A percentile compares a stretch with the other conserved stretches of the same genome.
phyloP scores from a whole-genome alignment of 2,888 invertebrate species.

The Oithona nana region DNA sequence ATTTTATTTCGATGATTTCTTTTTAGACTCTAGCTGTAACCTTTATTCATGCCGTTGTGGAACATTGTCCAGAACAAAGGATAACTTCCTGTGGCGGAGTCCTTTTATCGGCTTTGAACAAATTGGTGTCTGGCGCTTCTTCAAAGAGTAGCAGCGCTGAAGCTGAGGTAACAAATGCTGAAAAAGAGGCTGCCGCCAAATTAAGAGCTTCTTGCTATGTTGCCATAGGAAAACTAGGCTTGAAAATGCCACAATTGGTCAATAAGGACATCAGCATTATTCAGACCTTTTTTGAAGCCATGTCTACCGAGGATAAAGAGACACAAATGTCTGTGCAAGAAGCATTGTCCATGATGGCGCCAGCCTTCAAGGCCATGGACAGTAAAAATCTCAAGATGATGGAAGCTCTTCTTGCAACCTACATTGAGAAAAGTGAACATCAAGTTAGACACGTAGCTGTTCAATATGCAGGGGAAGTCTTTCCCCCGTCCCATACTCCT shows the following conservation, averaged over 20 bases:
- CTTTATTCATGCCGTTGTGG: slow-evolving; percentile 45
- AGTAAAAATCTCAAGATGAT: slow-evolving; percentile 30
- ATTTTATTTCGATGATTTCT: no score
- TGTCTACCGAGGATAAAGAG: slow-evolving; percentile 29
- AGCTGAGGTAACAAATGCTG: not conserved
- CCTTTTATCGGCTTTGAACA: slow-evolving; percentile 7
- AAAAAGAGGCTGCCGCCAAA: slow-evolving; percentile 25
- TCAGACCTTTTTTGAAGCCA: slow-evolving; percentile 30
- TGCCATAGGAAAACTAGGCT: slow-evolving; percentile 45
- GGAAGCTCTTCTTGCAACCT: slow-evolving; percentile 46
- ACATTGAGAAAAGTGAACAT: slow-evolving; percentile 53
- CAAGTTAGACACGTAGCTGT: slow-evolving; percentile 65
- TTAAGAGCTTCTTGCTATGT: slow-evolving; percentile 49
- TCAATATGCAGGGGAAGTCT: slow-evolving; percentile 58
- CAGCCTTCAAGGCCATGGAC: slow-evolving; percentile 26
- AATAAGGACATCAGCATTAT: slow-evolving; percentile 44
- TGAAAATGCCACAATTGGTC: slow-evolving; percentile 36
- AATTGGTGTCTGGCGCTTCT: slow-evolving; percentile 18
- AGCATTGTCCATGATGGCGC: slow-evolving; percentile 30
- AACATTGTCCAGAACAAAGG: slow-evolving; percentile 36
- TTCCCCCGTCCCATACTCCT: slow-evolving; percentile 58
- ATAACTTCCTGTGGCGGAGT: slow-evolving; percentile 26
- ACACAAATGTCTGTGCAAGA: slow-evolving; percentile 34
- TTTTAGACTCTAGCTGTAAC: slow-evolving; percentile 58
- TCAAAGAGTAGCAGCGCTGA: slow-evolving; percentile 21